A percentile compares a stretch with the other conserved stretches of the same genome.
Conservation (phyloP, 2,888 invertebrate species). For the Prosopocoilus inquinatus region DNA sequence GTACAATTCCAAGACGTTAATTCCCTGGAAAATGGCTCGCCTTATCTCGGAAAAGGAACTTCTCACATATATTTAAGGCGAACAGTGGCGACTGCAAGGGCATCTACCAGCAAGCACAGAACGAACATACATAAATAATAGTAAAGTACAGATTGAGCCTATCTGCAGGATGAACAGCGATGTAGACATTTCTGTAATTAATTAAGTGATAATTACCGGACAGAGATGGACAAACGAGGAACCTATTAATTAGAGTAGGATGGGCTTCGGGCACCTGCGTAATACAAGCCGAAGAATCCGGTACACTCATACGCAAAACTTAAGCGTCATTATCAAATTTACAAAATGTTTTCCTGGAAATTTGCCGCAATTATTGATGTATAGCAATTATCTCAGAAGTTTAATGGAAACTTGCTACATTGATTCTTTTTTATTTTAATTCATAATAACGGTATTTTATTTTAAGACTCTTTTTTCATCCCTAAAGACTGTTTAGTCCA, state of each 20-base stretch:
- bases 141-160: background rate
- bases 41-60: background rate
- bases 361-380: background rate
- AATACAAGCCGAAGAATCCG: conserved; percentile 28
- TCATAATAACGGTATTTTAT: no score
- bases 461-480: no score
- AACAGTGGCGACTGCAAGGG: background rate
- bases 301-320: conserved; percentile 9
- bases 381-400: background rate
- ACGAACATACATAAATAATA: no score
- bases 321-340: conserved; percentile 3
- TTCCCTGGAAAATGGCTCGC: background rate
- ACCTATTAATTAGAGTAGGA: conserved; percentile 29
- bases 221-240: conserved; percentile 29
- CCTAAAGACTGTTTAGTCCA: no score
- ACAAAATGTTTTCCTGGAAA: conserved; percentile 4
- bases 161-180: conserved; percentile 3
- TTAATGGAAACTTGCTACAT: background rate
- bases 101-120: no score
- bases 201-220: conserved; percentile 37
- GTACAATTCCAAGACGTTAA: background rate
- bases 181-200: conserved; percentile 32
- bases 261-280: conserved; percentile 30
- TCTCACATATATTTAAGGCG: background rate
- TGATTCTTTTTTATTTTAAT: no score